Percentiles rank a stretch among this genome's conserved stretches.
phyloP scores from a whole-genome alignment of 2,113 vertebrate genomes.

The Pelvicachromis taeniatus region DNA sequence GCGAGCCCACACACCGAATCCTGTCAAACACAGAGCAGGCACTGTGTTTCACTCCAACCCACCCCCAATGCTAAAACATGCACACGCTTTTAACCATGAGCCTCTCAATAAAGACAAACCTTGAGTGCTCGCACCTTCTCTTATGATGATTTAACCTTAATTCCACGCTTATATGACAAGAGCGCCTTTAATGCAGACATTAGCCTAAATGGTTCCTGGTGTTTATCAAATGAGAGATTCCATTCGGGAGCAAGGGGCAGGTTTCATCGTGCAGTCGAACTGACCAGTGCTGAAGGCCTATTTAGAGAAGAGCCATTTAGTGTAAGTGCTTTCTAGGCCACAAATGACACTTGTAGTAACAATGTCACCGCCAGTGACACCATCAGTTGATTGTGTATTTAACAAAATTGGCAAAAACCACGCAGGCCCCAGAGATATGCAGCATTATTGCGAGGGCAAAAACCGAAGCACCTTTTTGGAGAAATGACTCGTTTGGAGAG shows the following conservation, averaged over 20 bases:
- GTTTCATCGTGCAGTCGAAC: slow-evolving; percentile 54
- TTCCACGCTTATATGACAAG: not conserved
- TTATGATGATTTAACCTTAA: slow-evolving; percentile 1
- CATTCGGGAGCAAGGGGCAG: slow-evolving; percentile 35
- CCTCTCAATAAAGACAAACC: slow-evolving; percentile 27
- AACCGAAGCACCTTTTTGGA: not conserved
- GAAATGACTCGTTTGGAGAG: not conserved
- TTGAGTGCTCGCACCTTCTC: not conserved
- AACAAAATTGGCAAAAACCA: slow-evolving; percentile 23
- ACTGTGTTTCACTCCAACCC: not conserved
- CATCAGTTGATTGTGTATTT: slow-evolving; percentile 63
- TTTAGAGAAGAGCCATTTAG: slow-evolving; percentile 65
- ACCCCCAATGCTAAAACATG: not conserved
- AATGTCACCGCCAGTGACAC: slow-evolving; percentile 57
- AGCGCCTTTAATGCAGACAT: slow-evolving; percentile 32
- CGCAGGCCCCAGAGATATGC: slow-evolving; percentile 10
- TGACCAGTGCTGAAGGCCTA: slow-evolving; percentile 45
- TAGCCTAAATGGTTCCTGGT: slow-evolving; percentile 35
- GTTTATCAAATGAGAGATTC: slow-evolving; percentile 18
- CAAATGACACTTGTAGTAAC: slow-evolving; percentile 64
- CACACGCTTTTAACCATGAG: not conserved
- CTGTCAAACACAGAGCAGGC: not conserved
- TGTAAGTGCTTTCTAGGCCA: slow-evolving; percentile 61
- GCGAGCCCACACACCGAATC: not conserved
- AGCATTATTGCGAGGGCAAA: slow-evolving; percentile 15